These are phyloP conservation scores for Cyclargus thomasi DNA, from an alignment of 1,140 invertebrate genomes.

Conservation along the genomic window DNA sequence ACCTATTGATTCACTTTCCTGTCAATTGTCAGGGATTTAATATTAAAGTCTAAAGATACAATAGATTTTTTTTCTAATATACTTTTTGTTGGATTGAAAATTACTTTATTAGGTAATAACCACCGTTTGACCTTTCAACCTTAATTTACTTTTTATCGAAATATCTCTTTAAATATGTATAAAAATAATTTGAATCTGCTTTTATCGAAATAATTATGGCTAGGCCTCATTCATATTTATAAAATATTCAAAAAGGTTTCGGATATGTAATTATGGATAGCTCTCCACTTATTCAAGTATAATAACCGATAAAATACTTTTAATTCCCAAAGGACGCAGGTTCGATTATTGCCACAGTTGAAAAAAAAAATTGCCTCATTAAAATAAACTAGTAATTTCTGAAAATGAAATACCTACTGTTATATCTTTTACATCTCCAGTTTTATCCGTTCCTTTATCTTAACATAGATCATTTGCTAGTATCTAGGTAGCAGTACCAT, in stretches of 20 bases:
- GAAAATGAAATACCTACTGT: no score
- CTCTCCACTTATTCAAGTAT: not conserved
- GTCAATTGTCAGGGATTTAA: no score
- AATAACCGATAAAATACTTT: not conserved
- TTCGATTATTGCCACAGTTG: not conserved
- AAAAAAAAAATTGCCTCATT: not conserved
- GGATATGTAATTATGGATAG: not conserved
- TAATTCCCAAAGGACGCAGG: not conserved
- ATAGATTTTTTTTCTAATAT: not conserved
- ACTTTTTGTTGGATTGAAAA: not conserved
- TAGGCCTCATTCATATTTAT: conserved; percentile 4
- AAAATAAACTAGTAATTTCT: no score
- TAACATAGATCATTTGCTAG: not conserved
- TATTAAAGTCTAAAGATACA: not conserved
- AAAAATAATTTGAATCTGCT: not conserved
- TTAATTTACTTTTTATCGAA: conserved; percentile 9
- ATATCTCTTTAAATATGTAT: not conserved
- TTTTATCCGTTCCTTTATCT: not conserved
- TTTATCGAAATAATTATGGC: conserved; percentile 12
- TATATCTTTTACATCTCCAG: not conserved
- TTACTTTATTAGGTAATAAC: not conserved
- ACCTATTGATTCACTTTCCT: not conserved
- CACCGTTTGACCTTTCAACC: not conserved
- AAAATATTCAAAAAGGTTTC: not conserved
- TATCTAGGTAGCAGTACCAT: conserved; percentile 12